Base-by-base conservation (phyloP, 2,113 vertebrate species). In the Crotalus tigris region DNA sequence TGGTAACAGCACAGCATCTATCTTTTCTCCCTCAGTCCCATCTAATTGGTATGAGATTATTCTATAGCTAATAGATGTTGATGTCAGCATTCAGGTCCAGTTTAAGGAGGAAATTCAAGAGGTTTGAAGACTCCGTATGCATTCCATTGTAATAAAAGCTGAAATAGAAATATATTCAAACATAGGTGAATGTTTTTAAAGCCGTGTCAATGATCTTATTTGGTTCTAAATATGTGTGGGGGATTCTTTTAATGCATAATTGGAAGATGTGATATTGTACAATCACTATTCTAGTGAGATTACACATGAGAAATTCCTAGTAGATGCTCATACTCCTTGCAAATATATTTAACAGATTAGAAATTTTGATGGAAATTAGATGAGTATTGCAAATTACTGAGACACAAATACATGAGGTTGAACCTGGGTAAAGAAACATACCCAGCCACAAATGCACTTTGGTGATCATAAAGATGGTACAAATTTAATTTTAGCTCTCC, bases 141-240 rank as follows among this genome's bases (percentile, higher is more conserved):
- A 29, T 54, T 61, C 89, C 6, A 61, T 9, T 81, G 92, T 92
- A 95, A 95, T 81, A 58, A 88, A 29, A 87, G 17, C 53, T 54
- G 15, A 23, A 55, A 21, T 10, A 87, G 57, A 88, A 89, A 26
- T 69, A 57, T 81, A 10, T 10, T 0, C 85, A 93, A 17, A 87
- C 91, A 75, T n/a, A 29, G 64, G 19, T 93, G 89, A 61, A 92
- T 90, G 26, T 39, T 94, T 1, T 44, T 29, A 93, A 61, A 89
- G n/a, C 29, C 9, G 2, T 4, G 49, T 64, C 59, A 33, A 54
- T 57, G 89, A 5, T 44, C 23, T 57, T 29, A 33, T 0, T 54
- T 69, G 23, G 87, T 75, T 93, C 75, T 39, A 58, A 57, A 85
- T 75, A 0, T 49, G 9, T 33, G 46, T 19, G 3, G 24, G 17